Evolutionary conservation across 2,797 vertebrate species (phyloP).

Genomic region (Propithecus perrieri): DNA sequence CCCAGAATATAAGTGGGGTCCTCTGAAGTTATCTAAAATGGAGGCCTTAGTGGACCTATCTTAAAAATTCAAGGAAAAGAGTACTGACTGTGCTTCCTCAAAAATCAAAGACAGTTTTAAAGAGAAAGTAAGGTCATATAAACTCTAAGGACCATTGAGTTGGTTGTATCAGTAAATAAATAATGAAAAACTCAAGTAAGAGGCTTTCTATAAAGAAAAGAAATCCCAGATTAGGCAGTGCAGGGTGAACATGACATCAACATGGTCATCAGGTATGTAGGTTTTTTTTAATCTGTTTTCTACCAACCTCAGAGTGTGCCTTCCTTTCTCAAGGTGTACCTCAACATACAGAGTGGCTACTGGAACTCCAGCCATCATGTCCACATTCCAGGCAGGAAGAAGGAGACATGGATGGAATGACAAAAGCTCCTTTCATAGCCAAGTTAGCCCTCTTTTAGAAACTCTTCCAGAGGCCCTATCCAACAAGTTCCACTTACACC

Average conservation of each 20-base stretch:
- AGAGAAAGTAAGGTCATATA: background rate
- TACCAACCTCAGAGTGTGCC: background rate
- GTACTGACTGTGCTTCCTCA: background rate
- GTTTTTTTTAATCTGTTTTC: background rate
- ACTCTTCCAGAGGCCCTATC: background rate
- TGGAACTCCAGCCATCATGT: background rate
- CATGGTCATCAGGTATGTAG: background rate
- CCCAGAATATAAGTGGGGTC: fast-evolving
- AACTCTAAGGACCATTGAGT: background rate
- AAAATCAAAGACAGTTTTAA: background rate
- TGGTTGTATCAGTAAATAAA: background rate
- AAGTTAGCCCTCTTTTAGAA: background rate
- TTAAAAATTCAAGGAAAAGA: background rate
- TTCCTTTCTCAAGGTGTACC: background rate
- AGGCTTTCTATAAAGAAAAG: background rate
- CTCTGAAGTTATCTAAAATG: background rate
- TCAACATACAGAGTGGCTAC: background rate
- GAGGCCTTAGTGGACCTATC: background rate
- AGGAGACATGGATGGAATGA: background rate
- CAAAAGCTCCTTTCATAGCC: background rate
- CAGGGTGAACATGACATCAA: background rate
- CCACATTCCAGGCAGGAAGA: background rate
- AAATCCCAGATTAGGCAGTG: background rate
- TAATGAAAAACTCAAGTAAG: background rate
- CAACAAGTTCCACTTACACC: background rate